Evolutionary conservation across 2,113 vertebrate genomes (phyloP).

Genomic region (Manacus vitellinus): DNA sequence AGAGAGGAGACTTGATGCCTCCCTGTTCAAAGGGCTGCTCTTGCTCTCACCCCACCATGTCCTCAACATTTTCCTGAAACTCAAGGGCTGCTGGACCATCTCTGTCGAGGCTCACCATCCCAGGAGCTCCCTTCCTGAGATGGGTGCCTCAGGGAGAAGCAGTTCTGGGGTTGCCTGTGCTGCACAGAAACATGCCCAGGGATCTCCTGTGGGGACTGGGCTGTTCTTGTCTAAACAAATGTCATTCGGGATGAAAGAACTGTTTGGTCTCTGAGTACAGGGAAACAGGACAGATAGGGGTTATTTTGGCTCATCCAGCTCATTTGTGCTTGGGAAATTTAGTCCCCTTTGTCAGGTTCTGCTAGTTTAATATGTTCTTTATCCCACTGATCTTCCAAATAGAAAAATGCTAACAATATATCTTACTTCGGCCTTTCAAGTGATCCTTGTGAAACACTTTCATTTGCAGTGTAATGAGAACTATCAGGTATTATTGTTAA

Average conservation of each 20-base stretch:
- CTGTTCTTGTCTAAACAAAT: not conserved
- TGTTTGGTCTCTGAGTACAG: not conserved
- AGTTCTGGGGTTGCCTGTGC: rapidly evolving
- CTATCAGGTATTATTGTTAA: slow-evolving; percentile 66
- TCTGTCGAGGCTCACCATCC: rapidly evolving
- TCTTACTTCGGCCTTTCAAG: slow-evolving; percentile 64
- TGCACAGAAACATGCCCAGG: rapidly evolving
- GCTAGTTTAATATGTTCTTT: slow-evolving; percentile 55
- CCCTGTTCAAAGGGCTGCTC: not conserved
- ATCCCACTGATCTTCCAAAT: slow-evolving; percentile 37
- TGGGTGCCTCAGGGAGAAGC: rapidly evolving
- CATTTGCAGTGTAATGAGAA: slow-evolving; percentile 62
- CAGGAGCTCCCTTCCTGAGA: rapidly evolving
- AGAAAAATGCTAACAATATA: slow-evolving; percentile 56
- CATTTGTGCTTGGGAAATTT: not conserved
- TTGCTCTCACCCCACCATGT: not conserved
- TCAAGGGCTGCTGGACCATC: rapidly evolving
- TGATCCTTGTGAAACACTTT: slow-evolving; percentile 59
- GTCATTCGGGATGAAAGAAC: not conserved
- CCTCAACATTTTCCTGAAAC: not conserved
- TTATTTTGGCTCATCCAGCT: slow-evolving; percentile 4
- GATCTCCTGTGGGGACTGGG: not conserved
- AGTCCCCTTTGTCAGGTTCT: slow-evolving; percentile 2
- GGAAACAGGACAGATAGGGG: not conserved
- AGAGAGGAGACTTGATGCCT: not conserved